These are phyloP conservation scores for Gallinago nigripennis DNA, from an alignment of 2,797 vertebrate genomes.

Conservation along the genomic window DNA sequence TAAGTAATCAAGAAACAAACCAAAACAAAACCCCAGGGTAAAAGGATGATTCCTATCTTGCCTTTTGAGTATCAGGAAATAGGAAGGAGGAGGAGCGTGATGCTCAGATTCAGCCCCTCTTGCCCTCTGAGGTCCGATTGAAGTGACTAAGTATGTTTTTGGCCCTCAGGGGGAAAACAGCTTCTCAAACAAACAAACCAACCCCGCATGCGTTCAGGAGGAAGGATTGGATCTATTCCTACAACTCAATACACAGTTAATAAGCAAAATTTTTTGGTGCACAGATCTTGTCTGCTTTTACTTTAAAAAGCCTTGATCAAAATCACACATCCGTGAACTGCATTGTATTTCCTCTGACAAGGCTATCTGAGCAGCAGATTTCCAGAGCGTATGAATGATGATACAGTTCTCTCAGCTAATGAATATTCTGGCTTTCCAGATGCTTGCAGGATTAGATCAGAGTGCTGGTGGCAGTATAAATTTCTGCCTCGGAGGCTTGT, in stretches of 20 bases:
- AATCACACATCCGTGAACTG: background rate
- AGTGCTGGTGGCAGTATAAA: background rate
- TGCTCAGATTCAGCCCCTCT: background rate
- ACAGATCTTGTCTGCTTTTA: background rate
- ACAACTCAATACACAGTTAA: background rate
- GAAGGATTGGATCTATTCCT: background rate
- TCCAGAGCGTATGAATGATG: background rate
- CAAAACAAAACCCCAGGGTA: background rate
- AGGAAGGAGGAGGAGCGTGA: background rate
- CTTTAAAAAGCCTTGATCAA: background rate
- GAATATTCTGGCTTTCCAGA: conserved; percentile 29
- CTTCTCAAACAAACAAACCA: background rate
- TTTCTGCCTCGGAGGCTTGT: background rate
- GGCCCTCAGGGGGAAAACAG: background rate
- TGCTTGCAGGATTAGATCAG: conserved; percentile 50
- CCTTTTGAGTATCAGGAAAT: background rate
- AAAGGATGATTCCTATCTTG: background rate
- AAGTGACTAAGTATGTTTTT: background rate
- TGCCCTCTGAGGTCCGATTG: background rate
- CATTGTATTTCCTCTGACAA: background rate
- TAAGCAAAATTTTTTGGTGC: background rate
- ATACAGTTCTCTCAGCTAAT: conserved; percentile 30
- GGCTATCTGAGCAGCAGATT: conserved; percentile 20
- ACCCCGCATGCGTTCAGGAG: background rate
- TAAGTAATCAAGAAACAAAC: background rate